Evolutionary conservation across 2,888 invertebrate species (phyloP), one percentile per base, ranked within the genome.

Genomic region (Polydrusus pterygomalis): DNA sequence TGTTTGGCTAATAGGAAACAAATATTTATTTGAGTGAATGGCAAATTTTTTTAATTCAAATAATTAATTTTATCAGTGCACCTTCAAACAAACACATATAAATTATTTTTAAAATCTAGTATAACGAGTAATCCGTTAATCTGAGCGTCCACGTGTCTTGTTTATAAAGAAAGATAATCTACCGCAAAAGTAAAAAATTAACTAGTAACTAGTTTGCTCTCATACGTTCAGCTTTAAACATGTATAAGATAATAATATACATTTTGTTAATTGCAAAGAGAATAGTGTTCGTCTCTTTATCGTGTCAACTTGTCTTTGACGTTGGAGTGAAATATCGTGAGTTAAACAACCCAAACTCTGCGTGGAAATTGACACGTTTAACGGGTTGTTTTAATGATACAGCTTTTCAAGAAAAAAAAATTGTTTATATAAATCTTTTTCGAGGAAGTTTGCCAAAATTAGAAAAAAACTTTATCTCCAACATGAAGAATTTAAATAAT

Each of bases 341-440:
- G 20, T n/a, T n/a, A 13, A 1, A 43, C 9, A n/a, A 13, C 11
- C 13, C n/a, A n/a, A 51, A 20, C 11, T 25, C 25, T 25, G 25
- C 25, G 2, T 25, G 49, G 49, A 15, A 49, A 0, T 17, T 11
- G 10, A 51, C 20, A 11, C 10, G 8, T 18, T 2, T 47, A 25
- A 25, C n/a, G n/a, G 63, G 45, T 9, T 64, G 63, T 30, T 45
- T 64, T 13, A 47, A 43, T 30, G 63, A 40, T 7, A 20, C 43
- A 20, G 11, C 30, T 13, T 40, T 64, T 20, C 1, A 13, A 20
- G 7, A 7, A 7, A 43, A 25, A n/a, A 18, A 64, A 20, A n/a
- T 45, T 8, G 5, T 5, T n/a, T 11, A 13, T n/a, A 47, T 64
- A 15, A 18, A 2, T 10, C 5, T 64, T 17, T 40, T 8, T 8